Percentiles rank a stretch among this genome's conserved stretches.
phyloP scores from a whole-genome alignment of 2,113 vertebrate species.

The Chrysemys picta region DNA sequence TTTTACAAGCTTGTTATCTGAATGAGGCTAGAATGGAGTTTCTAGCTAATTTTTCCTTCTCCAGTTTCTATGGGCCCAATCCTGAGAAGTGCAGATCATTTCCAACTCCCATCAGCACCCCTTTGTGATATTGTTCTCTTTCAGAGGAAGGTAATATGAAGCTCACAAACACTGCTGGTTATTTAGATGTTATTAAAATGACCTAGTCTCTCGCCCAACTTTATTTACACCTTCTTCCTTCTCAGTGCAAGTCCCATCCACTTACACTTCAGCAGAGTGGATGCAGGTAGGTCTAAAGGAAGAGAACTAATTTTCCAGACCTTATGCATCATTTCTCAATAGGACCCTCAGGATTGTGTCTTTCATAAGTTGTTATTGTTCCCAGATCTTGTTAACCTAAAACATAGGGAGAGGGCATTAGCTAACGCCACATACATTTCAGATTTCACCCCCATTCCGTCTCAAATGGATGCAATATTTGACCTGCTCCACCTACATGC shows the following conservation, averaged over 20 bases:
- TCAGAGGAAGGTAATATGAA: background rate
- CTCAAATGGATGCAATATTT: background rate
- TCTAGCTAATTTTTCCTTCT: conserved; percentile 1
- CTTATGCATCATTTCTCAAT: background rate
- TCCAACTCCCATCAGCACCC: background rate
- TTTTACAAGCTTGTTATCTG: accelerated
- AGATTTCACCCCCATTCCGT: background rate
- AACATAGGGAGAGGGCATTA: background rate
- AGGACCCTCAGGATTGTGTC: background rate
- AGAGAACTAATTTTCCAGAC: background rate
- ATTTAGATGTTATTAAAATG: background rate
- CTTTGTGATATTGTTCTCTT: background rate
- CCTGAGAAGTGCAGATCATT: background rate
- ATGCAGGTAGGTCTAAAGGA: background rate
- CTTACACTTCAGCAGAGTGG: background rate
- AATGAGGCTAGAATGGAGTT: background rate
- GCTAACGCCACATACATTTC: background rate
- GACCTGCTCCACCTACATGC: background rate
- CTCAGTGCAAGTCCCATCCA: background rate
- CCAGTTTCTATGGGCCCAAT: background rate
- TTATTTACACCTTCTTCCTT: background rate
- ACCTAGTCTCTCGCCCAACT: background rate
- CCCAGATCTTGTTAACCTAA: background rate
- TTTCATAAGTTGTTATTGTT: background rate
- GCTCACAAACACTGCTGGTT: background rate